These are phyloP conservation scores for Ornithorhynchus anatinus DNA, from an alignment of 2,113 vertebrate species.

Conservation along the genomic window DNA sequence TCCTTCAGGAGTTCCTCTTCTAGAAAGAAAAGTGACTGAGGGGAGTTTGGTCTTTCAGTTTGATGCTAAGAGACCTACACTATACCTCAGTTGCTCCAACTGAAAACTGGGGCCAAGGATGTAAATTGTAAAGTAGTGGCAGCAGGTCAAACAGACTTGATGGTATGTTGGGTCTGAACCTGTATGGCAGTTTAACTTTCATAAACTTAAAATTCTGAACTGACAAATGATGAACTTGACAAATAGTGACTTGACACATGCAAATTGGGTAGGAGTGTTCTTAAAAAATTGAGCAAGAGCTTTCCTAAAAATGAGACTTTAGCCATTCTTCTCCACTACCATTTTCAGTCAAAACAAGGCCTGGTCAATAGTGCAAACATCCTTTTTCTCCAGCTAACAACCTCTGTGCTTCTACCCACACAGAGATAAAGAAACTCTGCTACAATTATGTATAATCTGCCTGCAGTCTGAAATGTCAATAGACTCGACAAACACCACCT, in stretches of 20 bases:
- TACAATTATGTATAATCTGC: slow-evolving; percentile 42
- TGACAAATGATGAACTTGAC: slow-evolving; percentile 13
- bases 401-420: slow-evolving; percentile 40
- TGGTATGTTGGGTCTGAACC: not conserved
- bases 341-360: slow-evolving; percentile 41
- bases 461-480: slow-evolving; percentile 31
- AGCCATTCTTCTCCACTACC: not conserved
- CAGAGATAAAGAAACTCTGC: slow-evolving; percentile 46
- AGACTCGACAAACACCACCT: slow-evolving; percentile 2
- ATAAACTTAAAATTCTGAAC: not conserved
- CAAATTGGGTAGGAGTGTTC: slow-evolving; percentile 5
- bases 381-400: slow-evolving; percentile 42
- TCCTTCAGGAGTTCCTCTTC: no score
- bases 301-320: not conserved
- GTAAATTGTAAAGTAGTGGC: slow-evolving; percentile 28
- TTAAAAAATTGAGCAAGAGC: no score
- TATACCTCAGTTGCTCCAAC: no score
- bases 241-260: slow-evolving; percentile 2
- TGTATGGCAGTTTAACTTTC: not conserved
- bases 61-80: no score
- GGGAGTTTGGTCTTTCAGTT: no score
- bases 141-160: slow-evolving; percentile 8
- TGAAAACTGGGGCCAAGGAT: no score
- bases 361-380: slow-evolving; percentile 68
- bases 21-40: no score